Evolutionary conservation across 2,797 vertebrate species (phyloP).

Genomic region (Knipowitschia caucasica): DNA sequence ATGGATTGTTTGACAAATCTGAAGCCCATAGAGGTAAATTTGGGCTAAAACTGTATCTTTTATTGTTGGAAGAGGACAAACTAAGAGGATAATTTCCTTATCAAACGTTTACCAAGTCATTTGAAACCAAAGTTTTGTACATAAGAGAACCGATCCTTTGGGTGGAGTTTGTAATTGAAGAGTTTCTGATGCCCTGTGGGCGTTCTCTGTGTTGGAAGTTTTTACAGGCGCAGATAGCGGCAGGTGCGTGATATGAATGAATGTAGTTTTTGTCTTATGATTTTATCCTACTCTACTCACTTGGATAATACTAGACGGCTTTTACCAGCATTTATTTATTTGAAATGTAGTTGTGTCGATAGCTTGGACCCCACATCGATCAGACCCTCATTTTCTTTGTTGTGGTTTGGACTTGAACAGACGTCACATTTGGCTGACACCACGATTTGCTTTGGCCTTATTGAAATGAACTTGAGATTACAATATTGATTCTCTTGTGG

Average conservation of each 20-base stretch:
- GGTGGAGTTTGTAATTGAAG: slow-evolving; percentile 72
- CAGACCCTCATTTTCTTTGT: not conserved
- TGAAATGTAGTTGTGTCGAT: too few relatives aligned
- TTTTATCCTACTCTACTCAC: too few relatives aligned
- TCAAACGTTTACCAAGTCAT: slow-evolving; percentile 85
- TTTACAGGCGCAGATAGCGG: slow-evolving; percentile 24
- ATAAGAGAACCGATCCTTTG: slow-evolving; percentile 83
- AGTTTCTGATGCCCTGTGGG: slow-evolving; percentile 51
- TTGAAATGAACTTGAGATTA: slow-evolving; percentile 72
- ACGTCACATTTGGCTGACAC: slow-evolving; percentile 62
- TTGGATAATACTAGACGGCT: too few relatives aligned
- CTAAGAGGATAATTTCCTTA: slow-evolving; percentile 87
- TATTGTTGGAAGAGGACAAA: slow-evolving; percentile 77
- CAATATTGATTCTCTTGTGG: slow-evolving; percentile 61
- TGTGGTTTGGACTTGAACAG: slow-evolving; percentile 15
- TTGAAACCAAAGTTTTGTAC: slow-evolving; percentile 84
- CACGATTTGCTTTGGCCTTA: slow-evolving; percentile 53
- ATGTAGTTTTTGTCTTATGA: slow-evolving; percentile 19
- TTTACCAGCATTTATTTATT: too few relatives aligned
- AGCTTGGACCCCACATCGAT: too few relatives aligned
- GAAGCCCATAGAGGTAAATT: slow-evolving; percentile 70
- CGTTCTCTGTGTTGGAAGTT: slow-evolving; percentile 42
- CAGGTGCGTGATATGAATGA: slow-evolving; percentile 36
- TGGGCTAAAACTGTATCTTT: slow-evolving; percentile 51
- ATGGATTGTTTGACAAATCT: slow-evolving; percentile 47